A percentile compares a stretch with the other conserved stretches of the same genome.
phyloP scores from a whole-genome alignment of 2,797 vertebrate genomes.

The Esox masquinongy region DNA sequence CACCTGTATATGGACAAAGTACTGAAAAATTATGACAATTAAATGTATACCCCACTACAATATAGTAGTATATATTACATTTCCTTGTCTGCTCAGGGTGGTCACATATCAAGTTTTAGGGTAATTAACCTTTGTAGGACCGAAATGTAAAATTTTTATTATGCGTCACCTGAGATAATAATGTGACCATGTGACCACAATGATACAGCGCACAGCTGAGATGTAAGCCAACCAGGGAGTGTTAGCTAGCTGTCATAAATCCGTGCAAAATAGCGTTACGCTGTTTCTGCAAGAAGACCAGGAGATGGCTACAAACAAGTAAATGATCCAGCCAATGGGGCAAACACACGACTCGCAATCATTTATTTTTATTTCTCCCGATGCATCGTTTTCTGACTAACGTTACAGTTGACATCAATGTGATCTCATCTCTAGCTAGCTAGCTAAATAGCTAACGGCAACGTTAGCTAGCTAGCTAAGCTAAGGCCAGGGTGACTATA shows the following conservation, averaged over 20 bases:
- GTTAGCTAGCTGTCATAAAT: not conserved
- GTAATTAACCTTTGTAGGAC: not conserved
- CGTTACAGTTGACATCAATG: constrained; percentile 45
- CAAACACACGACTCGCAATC: constrained; percentile 29
- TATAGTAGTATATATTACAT: not conserved
- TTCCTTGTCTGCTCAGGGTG: not conserved
- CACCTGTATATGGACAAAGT: no score
- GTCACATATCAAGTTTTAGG: not conserved
- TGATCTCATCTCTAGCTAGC: constrained; percentile 53
- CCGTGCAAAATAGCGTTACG: not conserved
- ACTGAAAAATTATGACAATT: no score
- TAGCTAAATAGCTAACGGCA: constrained; percentile 17
- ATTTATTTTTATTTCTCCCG: constrained; percentile 19
- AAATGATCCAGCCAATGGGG: constrained; percentile 44
- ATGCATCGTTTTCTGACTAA: constrained; percentile 32
- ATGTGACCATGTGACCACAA: not conserved
- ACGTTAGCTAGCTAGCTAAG: constrained; percentile 36
- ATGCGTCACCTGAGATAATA: not conserved
- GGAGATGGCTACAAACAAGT: not conserved
- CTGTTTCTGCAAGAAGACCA: not conserved
- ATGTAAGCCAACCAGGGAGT: not conserved
- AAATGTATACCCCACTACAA: no score
- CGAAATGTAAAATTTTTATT: not conserved
- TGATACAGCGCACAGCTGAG: constrained; percentile 1
- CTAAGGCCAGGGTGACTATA: constrained; percentile 47